Evolutionary conservation across 2,113 vertebrate species (phyloP).

Genomic region (Chascanopsetta lugubris): DNA sequence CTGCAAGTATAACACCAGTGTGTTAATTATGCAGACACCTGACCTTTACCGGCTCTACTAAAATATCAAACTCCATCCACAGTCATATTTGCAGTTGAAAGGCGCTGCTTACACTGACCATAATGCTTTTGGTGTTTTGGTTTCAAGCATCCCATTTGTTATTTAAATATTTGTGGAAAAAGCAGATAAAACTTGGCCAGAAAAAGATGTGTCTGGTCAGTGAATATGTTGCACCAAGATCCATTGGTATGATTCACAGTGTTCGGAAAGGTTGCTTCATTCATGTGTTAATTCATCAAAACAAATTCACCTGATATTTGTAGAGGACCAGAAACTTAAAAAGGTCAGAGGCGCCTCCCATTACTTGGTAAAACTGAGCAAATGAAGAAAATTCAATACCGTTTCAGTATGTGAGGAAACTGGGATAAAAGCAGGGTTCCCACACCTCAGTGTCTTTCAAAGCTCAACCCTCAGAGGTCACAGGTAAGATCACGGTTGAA

Average conservation of each 20-base stretch:
- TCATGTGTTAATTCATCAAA: conserved; percentile 69
- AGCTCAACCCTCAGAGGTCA: background rate
- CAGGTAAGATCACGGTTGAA: background rate
- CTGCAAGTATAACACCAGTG: background rate
- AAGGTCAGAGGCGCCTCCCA: conserved; percentile 53
- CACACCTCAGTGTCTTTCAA: background rate
- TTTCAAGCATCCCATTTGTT: conserved; percentile 22
- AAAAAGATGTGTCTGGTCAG: conserved; percentile 7
- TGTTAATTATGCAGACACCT: conserved; percentile 1
- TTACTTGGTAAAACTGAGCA: conserved; percentile 16
- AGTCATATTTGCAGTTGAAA: conserved; percentile 52
- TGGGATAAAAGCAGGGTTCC: background rate
- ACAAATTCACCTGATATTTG: conserved; percentile 35
- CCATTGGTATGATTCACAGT: conserved; percentile 6
- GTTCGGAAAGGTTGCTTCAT: conserved; percentile 54
- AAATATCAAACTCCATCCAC: conserved; percentile 27
- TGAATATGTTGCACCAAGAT: conserved; percentile 18
- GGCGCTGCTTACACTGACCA: conserved; percentile 38
- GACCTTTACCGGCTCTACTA: conserved; percentile 34
- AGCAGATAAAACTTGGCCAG: background rate
- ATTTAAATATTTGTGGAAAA: conserved; percentile 35
- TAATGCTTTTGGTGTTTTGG: conserved; percentile 38
- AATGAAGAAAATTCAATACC: background rate
- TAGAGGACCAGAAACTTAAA: conserved; percentile 17
- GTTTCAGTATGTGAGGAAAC: background rate